Evolutionary conservation across 92 coral and sea anemone species (phyloP).

Genomic region (Hydrozoanthus gracilis): DNA sequence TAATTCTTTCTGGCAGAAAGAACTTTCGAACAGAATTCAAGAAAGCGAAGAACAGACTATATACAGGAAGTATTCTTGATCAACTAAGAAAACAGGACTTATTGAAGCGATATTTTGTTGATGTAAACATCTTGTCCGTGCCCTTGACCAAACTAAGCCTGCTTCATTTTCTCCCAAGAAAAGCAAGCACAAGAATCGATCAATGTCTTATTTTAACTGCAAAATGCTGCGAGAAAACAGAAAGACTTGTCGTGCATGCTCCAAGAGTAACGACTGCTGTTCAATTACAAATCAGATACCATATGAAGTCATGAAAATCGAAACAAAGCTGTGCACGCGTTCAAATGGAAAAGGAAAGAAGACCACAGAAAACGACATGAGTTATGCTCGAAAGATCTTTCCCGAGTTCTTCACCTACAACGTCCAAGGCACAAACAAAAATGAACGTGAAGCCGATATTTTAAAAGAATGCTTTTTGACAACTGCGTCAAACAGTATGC

Average conservation of each 20-base stretch:
- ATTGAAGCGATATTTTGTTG: too few species aligned
- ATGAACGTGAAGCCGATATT: too few species aligned
- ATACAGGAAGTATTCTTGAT: too few species aligned
- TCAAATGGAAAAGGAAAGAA: background rate
- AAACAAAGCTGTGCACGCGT: background rate
- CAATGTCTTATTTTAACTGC: too few species aligned
- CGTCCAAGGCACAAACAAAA: background rate
- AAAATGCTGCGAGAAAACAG: background rate
- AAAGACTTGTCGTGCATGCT: background rate
- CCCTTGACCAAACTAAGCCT: too few species aligned
- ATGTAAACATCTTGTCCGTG: too few species aligned
- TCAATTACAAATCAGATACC: background rate
- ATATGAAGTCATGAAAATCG: background rate
- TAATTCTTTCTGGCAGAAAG: too few species aligned
- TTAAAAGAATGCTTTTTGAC: background rate
- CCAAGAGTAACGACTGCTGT: background rate
- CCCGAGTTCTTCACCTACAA: background rate
- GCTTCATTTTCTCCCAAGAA: too few species aligned
- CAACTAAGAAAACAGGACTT: too few species aligned
- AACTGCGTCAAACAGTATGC: background rate
- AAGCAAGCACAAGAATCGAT: too few species aligned
- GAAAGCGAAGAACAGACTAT: too few species aligned
- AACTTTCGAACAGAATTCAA: too few species aligned
- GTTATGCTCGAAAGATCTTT: background rate
- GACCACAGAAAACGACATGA: background rate